Evolutionary conservation across 1,140 invertebrate species (phyloP), one percentile per base, ranked within the genome.

Genomic region (Drosophila truncata): DNA sequence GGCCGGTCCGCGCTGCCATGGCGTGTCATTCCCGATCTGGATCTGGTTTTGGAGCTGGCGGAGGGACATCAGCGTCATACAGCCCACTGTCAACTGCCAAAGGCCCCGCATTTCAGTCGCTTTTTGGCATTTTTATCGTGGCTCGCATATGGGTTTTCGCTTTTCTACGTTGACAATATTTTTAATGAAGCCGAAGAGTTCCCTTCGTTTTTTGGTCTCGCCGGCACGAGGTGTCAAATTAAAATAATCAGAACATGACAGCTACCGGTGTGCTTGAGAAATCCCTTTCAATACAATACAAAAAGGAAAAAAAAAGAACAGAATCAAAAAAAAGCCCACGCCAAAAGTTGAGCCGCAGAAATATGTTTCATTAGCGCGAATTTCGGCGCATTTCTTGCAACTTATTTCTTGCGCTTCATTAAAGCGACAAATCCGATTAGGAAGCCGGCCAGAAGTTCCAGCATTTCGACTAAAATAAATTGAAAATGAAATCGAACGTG

Each of bases 161-260:
- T 79, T 83, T 78, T 59, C 73, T 60, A 55, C 75, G 82, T 88
- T 87, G 84, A 87, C 84, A 87, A 87, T 88, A 73, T 88, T 87
- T 86, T 87, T 87, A 87, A 87, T 87, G 84, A 87, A 87, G 52
- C 52, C 52, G 52, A 55, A 55, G 52, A 55, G 84, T 84, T 80
- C 76, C 80, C 71, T 72, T 78, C 74, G 42, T 50, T 82, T 73
- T 61, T 25, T 25, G 33, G 31, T 39, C 47, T 82, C 64, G 76
- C 63, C 77, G 80, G 77, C 84, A 80, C 66, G 25, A 78, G 90
- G 84, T 88, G 84, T 88, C 84, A 88, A 88, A 88, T 88, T 88
- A 90, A 90, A 90, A 90, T 88, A 88, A 88, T 88, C 84, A 88
- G 84, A 88, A 90, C 84, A 88, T 88, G 84, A 88, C 84, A 88